Conservation (phyloP, 2,797 vertebrate genomes). For the Urophycis tenuis region DNA sequence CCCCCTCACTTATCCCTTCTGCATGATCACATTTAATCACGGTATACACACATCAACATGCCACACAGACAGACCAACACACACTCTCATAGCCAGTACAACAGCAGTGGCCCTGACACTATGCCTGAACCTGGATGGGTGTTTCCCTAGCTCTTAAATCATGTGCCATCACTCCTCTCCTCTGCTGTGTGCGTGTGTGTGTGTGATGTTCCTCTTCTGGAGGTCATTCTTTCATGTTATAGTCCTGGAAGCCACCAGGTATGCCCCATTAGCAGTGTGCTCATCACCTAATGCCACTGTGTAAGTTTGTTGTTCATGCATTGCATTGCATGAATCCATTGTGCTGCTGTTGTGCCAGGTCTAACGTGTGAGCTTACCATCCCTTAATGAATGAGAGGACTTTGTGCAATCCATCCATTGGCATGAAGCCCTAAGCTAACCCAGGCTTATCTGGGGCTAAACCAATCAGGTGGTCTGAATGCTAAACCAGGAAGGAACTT, state of each 20-base stretch:
- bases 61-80: background rate
- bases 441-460: conserved; percentile 49
- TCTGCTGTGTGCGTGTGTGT: background rate
- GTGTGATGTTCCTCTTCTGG: background rate
- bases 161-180: background rate
- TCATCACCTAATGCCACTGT: background rate
- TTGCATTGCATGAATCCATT: background rate
- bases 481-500: conserved; percentile 40
- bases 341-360: conserved; percentile 10
- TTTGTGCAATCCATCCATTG: conserved; percentile 14
- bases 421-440: conserved; percentile 42
- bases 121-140: background rate
- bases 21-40: conserved; percentile 46
- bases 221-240: background rate
- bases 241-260: background rate
- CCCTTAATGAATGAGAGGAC: conserved; percentile 10
- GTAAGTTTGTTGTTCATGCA: background rate
- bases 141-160: background rate
- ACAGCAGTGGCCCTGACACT: background rate
- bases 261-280: background rate
- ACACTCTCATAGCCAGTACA: background rate
- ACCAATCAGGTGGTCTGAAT: conserved; percentile 56
- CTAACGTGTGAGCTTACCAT: conserved; percentile 40
- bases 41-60: conserved; percentile 13
- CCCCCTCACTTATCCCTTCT: conserved; percentile 43